A percentile compares a stretch with the other conserved stretches of the same genome.
Conservation (phyloP, 2,113 vertebrate genomes). For the Saimiri boliviensis region DNA sequence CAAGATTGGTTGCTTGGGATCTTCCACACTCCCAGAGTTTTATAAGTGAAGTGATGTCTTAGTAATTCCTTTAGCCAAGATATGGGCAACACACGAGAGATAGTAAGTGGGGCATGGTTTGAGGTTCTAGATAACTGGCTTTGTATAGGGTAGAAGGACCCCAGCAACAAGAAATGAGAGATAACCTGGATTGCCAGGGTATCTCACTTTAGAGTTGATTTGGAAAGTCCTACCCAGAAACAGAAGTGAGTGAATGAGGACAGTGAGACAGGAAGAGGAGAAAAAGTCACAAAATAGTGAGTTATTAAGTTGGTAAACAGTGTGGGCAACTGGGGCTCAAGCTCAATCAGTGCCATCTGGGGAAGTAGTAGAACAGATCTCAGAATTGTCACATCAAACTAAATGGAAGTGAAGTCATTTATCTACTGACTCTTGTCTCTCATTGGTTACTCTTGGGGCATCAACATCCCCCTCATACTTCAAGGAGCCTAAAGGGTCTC, state of each 20-base stretch:
- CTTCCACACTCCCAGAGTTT: not conserved
- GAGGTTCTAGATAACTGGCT: not conserved
- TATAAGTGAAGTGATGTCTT: not conserved
- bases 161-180: not conserved
- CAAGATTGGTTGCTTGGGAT: not conserved
- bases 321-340: not conserved
- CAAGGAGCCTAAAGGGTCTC: not conserved
- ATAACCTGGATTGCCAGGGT: not conserved
- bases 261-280: not conserved
- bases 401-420: not conserved
- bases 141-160: not conserved
- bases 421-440: not conserved
- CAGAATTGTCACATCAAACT: not conserved
- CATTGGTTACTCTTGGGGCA: not conserved
- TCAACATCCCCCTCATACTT: not conserved
- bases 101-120: not conserved
- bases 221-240: not conserved
- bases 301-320: not conserved
- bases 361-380: not conserved
- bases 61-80: not conserved
- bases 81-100: not conserved
- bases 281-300: not conserved
- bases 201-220: not conserved
- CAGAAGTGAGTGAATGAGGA: slow-evolving; percentile 2
- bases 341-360: not conserved